Conservation (phyloP, 2,888 invertebrate genomes). For the Nemotelus nigrinus region DNA sequence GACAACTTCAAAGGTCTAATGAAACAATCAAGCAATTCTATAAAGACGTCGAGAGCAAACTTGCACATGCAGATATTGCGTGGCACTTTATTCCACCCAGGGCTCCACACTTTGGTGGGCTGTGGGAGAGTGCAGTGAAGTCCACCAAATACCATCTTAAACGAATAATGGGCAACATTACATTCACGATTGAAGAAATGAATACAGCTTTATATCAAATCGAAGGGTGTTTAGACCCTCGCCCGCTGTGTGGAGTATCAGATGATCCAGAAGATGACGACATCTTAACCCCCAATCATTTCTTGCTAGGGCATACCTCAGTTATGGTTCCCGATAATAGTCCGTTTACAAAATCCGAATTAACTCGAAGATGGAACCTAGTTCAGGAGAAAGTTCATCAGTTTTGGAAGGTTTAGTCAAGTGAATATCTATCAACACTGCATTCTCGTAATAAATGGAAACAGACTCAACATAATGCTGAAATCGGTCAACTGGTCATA, state of each 20-base stretch:
- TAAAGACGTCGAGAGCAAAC: neutral
- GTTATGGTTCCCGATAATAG: neutral
- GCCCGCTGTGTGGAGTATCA: too few relatives aligned
- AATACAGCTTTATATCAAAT: too few relatives aligned
- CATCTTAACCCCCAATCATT: too few relatives aligned
- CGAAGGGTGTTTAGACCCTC: too few relatives aligned
- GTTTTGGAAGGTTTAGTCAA: neutral
- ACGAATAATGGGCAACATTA: too few relatives aligned
- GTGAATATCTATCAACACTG: slow-evolving; percentile 2
- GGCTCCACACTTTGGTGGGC: too few relatives aligned
- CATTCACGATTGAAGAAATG: too few relatives aligned
- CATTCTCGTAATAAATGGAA: slow-evolving; percentile 6
- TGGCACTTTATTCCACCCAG: too few relatives aligned
- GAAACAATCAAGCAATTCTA: slow-evolving; percentile 35
- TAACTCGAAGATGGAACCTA: slow-evolving; percentile 14
- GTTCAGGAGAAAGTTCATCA: slow-evolving; percentile 19
- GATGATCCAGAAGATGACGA: too few relatives aligned
- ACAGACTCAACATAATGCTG: neutral
- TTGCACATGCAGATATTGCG: neutral
- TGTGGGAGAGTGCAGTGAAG: too few relatives aligned
- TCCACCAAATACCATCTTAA: too few relatives aligned
- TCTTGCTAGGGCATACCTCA: slow-evolving; percentile 6
- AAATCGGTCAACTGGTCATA: slow-evolving; percentile 11
- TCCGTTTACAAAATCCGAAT: slow-evolving; percentile 2
- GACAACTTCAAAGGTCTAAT: neutral